These are phyloP conservation scores for Vombatus ursinus DNA, from an alignment of 2,113 vertebrate species.

Conservation along the genomic window DNA sequence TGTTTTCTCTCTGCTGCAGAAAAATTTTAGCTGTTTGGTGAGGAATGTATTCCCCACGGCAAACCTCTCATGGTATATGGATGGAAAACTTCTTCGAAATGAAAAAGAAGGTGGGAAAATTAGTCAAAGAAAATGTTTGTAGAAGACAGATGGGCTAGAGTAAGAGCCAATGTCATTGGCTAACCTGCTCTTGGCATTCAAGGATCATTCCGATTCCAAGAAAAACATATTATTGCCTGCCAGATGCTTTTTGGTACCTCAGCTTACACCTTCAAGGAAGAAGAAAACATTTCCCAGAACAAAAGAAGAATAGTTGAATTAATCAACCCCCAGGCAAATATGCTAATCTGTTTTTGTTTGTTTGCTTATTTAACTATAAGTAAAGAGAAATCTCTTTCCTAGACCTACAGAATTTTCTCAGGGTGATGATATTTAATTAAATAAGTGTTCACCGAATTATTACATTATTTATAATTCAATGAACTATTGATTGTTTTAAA, in stretches of 20 bases:
- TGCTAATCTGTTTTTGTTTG: neutral
- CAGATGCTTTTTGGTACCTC: constrained; percentile 15
- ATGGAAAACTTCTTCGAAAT: constrained; percentile 46
- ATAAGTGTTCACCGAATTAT: neutral
- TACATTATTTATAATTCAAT: constrained; percentile 8
- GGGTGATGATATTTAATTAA: neutral
- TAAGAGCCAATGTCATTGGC: neutral
- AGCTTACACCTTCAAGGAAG: neutral
- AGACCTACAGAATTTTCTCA: neutral
- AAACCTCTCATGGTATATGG: constrained; percentile 64
- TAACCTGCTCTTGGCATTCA: constrained; percentile 14
- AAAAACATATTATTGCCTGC: constrained; percentile 22
- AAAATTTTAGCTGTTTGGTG: constrained; percentile 63
- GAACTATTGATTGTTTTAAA: constrained; percentile 13
- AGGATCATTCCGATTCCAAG: constrained; percentile 35
- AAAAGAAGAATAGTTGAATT: constrained; percentile 14
- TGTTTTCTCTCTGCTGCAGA: constrained; percentile 50
- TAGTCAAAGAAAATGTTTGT: constrained; percentile 5
- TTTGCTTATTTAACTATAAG: constrained; percentile 2
- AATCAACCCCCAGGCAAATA: neutral
- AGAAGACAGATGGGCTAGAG: constrained; percentile 21
- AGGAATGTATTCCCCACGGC: constrained; percentile 71
- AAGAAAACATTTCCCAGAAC: neutral
- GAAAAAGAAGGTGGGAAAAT: constrained; percentile 67
- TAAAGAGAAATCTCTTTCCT: neutral